Base-by-base conservation (phyloP, 1,140 invertebrate genomes). In the Zeugodacus cucurbitae region DNA sequence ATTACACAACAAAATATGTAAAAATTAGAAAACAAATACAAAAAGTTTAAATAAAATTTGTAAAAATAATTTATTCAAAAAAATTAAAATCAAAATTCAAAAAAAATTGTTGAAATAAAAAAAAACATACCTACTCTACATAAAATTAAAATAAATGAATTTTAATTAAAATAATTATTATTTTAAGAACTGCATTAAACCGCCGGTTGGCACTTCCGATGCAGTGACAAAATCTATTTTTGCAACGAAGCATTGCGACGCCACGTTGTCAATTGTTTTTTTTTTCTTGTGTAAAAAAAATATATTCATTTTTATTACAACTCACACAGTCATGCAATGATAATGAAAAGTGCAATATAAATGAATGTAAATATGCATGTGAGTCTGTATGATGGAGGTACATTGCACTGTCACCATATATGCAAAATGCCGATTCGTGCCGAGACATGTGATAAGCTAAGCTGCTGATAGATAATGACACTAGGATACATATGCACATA, bases 381-480 rank as follows among this genome's bases (percentile, higher is more conserved):
- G 41, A 20, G 67, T 37, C 41, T 26, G 22, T 74, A 20, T 22
- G 67, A 37, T 37, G 22, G 37, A 74, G 70, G 70, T 74, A 74
- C 37, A 74, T 74, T 74, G 32, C 70, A 74, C 70, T 74, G 70
- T 74, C 70, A 74, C 34, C 41, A 82, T 62, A 62, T 82, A 82
- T 48, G 74, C 74, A 82, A 74, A 74, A 82, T 82, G 74, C 74
- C 7, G n/a, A 54, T 48, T 82, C 41, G 7, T 82, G 74, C 41
- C 22, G n/a, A n/a, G 74, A 82, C 74, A 82, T 48, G 74, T 82
- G 74, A 82, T 82, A 82, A 82, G 41, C 74, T 11, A 82, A 82
- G 74, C 37, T 17, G 41, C 74, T 14, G 41, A 82, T 82, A 48
- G 74, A 82, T 82, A 82, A 82, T 70, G 64, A 29, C 64, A 70